Percentiles rank a stretch among this genome's conserved stretches.
phyloP scores from a whole-genome alignment of 2,888 invertebrate species.

The Nasonia oneida region DNA sequence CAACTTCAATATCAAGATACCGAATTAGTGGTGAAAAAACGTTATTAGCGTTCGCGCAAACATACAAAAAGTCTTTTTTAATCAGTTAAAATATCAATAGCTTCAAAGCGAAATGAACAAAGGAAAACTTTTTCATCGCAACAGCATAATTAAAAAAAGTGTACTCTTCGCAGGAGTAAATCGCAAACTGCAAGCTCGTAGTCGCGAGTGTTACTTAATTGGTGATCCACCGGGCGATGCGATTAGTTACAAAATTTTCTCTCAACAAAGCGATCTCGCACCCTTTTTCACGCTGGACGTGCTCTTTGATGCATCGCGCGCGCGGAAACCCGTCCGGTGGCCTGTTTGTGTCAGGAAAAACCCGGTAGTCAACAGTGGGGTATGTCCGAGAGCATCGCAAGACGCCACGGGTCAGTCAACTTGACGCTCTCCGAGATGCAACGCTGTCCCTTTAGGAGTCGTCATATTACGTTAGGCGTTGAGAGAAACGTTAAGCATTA shows the following conservation, averaged over 20 bases:
- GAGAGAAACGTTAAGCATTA: neutral
- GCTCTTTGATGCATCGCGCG: conserved; percentile 15
- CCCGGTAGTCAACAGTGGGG: conserved; percentile 55
- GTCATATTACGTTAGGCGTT: neutral
- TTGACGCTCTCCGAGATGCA: conserved; percentile 23
- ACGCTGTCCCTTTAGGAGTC: neutral
- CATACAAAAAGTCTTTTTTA: no score
- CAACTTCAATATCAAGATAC: no score
- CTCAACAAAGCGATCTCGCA: neutral
- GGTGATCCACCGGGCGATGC: neutral
- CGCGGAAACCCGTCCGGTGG: conserved; percentile 61
- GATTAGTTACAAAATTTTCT: neutral
- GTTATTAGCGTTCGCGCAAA: no score
- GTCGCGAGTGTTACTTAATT: neutral
- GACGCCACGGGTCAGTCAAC: conserved; percentile 58
- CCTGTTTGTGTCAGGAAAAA: conserved; percentile 53
- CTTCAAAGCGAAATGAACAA: no score
- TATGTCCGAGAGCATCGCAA: conserved; percentile 2
- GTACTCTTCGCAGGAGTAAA: conserved; percentile 2
- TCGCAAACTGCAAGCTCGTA: neutral
- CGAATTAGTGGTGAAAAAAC: no score
- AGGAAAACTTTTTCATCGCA: no score
- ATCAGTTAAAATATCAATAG: no score
- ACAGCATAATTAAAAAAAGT: no score
- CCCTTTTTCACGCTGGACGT: conserved; percentile 22